Evolutionary conservation across 1,140 invertebrate species (phyloP).

Genomic region (Gerris buenoi): DNA sequence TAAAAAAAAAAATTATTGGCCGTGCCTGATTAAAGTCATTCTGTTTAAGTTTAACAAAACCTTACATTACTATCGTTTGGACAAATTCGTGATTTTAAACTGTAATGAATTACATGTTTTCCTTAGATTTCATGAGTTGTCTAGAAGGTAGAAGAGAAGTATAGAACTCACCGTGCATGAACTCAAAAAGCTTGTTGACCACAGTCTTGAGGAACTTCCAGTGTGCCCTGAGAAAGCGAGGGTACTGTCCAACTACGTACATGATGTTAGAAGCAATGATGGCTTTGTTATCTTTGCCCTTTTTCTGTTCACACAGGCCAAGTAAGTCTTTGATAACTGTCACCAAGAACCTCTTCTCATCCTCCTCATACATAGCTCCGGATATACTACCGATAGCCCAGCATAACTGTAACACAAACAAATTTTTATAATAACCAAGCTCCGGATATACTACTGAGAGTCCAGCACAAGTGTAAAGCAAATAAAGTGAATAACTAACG

Average conservation of each 20-base stretch:
- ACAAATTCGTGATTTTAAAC: no score
- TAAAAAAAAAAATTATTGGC: no score
- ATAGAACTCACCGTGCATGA: conserved; percentile 95
- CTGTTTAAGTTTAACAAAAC: no score
- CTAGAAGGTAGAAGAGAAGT: no score
- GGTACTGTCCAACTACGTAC: conserved; percentile 99
- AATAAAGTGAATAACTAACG: no score
- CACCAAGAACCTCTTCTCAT: conserved; percentile 97
- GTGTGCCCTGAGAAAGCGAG: conserved; percentile 93
- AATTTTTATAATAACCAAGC: no score
- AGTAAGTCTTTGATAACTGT: conserved; percentile 98
- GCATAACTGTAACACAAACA: conserved; percentile 48
- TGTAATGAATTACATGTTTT: no score
- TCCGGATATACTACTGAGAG: no score
- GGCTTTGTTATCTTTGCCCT: conserved; percentile 98
- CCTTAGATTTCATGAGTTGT: no score
- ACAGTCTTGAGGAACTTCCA: conserved; percentile 99
- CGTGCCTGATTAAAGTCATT: no score
- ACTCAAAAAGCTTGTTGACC: conserved; percentile 99
- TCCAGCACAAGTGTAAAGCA: no score
- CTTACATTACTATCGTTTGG: no score
- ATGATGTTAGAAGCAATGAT: conserved; percentile 99
- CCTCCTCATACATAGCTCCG: conserved; percentile 97
- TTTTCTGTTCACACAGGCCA: conserved; percentile 96
- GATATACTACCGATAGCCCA: conserved; percentile 99